A percentile compares a stretch with the other conserved stretches of the same genome.
Evolutionary conservation across 2,888 invertebrate species (phyloP).

Genomic region (Gandaritis pyraliata): DNA sequence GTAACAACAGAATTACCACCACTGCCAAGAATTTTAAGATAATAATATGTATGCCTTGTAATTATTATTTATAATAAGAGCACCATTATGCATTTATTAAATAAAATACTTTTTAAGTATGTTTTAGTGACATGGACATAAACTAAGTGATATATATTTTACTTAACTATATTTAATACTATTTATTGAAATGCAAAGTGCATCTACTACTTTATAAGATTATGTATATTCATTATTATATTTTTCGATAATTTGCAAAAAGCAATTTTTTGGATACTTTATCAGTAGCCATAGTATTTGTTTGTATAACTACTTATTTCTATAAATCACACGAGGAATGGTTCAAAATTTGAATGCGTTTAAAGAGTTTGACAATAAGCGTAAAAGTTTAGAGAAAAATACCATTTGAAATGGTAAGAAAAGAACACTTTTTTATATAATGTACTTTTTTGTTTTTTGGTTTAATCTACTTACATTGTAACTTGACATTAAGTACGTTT

Average conservation of each 20-base stretch:
- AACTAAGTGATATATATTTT: not conserved
- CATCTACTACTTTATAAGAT: conserved; percentile 8
- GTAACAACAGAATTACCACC: no score
- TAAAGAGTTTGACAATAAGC: no score
- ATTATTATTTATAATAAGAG: conserved; percentile 3
- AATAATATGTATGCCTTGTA: no score
- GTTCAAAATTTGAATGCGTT: not conserved
- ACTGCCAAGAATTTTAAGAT: no score
- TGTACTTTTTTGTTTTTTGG: no score
- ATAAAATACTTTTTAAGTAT: conserved; percentile 10
- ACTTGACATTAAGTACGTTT: no score
- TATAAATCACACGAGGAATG: not conserved
- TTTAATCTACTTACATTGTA: no score
- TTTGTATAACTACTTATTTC: not conserved
- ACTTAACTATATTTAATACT: conserved; percentile 10
- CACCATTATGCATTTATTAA: conserved; percentile 2
- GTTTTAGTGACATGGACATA: conserved; percentile 4
- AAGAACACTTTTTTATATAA: no score
- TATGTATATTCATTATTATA: conserved; percentile 4
- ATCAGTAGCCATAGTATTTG: not conserved
- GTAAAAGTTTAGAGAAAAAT: not conserved
- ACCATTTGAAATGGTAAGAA: no score
- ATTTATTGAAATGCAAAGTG: conserved; percentile 9
- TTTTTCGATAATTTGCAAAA: conserved; percentile 1
- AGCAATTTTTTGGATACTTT: not conserved